These are phyloP conservation scores for Spizaetus ornatus DNA, from an alignment of 2,113 vertebrate species.

Conservation along the genomic window DNA sequence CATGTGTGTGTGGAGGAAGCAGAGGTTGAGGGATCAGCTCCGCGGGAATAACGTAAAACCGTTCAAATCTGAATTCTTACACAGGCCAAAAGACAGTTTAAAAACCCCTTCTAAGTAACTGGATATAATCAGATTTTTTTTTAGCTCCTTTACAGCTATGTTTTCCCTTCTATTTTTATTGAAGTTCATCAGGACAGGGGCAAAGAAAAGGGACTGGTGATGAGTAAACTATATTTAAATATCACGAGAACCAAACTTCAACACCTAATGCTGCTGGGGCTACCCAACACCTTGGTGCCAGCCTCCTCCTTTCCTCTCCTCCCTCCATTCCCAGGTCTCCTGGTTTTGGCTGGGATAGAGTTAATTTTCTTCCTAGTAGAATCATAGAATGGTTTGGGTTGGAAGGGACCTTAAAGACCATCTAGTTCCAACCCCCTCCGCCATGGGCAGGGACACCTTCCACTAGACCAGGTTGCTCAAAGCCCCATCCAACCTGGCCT, in stretches of 20 bases:
- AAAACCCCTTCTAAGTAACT: neutral
- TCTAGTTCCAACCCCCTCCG: too few relatives aligned
- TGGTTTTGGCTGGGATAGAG: too few relatives aligned
- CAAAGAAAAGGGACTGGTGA: neutral
- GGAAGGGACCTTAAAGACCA: too few relatives aligned
- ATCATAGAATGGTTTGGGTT: too few relatives aligned
- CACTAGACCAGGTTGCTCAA: too few relatives aligned
- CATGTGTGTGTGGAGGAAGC: rapidly evolving
- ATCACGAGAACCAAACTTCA: neutral
- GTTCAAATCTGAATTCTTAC: neutral
- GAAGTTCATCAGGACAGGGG: neutral
- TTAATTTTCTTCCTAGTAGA: too few relatives aligned
- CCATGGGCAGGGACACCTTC: too few relatives aligned
- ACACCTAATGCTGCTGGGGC: neutral
- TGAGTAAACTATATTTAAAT: neutral
- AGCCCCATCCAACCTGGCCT: too few relatives aligned
- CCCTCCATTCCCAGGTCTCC: neutral
- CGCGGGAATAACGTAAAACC: neutral
- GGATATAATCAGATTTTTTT: neutral
- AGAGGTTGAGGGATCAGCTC: neutral
- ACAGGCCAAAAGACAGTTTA: neutral
- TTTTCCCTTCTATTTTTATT: neutral
- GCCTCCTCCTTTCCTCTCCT: neutral
- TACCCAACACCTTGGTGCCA: neutral
- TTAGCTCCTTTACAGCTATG: neutral